Percentiles rank a stretch among this genome's conserved stretches.
Evolutionary conservation across 2,113 vertebrate species (phyloP).

Genomic region (Ctenomys sociabilis): DNA sequence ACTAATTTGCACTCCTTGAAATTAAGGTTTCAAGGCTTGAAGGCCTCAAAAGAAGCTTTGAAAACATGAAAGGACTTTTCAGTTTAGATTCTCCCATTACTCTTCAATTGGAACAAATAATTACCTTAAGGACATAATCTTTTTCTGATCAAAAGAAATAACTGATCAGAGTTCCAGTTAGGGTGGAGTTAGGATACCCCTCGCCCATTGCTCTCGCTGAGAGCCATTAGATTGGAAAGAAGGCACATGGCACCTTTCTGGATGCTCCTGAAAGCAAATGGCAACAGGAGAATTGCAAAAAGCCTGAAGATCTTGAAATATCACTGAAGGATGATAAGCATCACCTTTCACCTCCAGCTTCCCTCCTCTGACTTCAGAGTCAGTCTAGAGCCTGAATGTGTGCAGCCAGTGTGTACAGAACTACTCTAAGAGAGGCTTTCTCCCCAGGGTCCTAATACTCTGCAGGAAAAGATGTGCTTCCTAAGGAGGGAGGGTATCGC

Average conservation of each 20-base stretch:
- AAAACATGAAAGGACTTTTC: background rate
- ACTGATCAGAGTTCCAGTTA: background rate
- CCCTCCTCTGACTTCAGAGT: background rate
- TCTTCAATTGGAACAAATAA: background rate
- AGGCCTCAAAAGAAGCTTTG: constrained; percentile 32
- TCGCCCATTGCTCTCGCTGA: background rate
- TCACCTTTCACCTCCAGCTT: background rate
- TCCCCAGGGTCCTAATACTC: background rate
- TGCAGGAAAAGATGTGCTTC: background rate
- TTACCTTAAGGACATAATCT: background rate
- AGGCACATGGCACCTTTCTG: background rate
- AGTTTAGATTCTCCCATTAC: background rate
- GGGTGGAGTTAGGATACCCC: background rate
- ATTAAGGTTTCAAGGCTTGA: background rate
- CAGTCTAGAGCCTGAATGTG: background rate
- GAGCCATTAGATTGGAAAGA: background rate
- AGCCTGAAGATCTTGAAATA: background rate
- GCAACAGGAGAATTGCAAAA: background rate
- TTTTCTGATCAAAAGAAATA: background rate
- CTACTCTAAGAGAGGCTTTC: background rate
- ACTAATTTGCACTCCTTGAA: constrained; percentile 27
- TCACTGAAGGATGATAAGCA: background rate
- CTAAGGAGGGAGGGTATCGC: background rate
- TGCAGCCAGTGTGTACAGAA: background rate
- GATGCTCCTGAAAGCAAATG: background rate